Evolutionary conservation across 1,140 invertebrate species (phyloP), one percentile per base, ranked within the genome.

Genomic region (Chymomyza costata): DNA sequence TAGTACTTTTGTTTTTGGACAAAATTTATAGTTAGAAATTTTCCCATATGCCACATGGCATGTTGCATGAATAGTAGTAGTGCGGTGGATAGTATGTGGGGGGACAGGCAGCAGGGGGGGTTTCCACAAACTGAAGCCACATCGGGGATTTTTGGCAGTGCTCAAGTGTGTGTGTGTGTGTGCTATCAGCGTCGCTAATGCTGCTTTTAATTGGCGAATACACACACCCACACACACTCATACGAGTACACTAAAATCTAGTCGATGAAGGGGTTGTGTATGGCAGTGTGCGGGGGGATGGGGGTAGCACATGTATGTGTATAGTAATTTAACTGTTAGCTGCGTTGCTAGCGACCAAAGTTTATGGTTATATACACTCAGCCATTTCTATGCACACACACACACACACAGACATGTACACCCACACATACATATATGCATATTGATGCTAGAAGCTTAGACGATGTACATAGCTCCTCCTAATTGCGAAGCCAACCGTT

Each of bases 271-370:
- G 28, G 37, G 40, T 38, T 41, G 52, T n/a, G n/a, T n/a, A n/a
- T n/a, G n/a, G n/a, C n/a, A n/a, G n/a, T n/a, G n/a, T n/a, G n/a
- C n/a, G n/a, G n/a, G n/a, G 19, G 25, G 30, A 34, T 47, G 41
- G 44, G 65, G 43, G 55, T 49, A 38, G 46, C 13, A 64, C 64
- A 60, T 56, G 39, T 56, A 45, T 41, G 39, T 1, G n/a, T n/a
- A 50, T 80, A 66, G 71, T 80, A 78, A 78, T 78, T 78, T 80
- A 78, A 78, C 71, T 80, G 73, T 69, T 66, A 71, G 73, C 71
- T 65, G 58, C 63, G 53, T 65, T 40, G 63, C 63, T 62, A 67
- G 61, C 65, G 56, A 70, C 45, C 71, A 76, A 76, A 78, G 71
- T 76, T 76, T 76, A 76, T 76, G 71, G 71, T 63, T 76, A 78